Percentiles rank a stretch among this genome's conserved stretches.
Evolutionary conservation across 2,888 invertebrate species (phyloP).

Genomic region (Endomychus coccineus): DNA sequence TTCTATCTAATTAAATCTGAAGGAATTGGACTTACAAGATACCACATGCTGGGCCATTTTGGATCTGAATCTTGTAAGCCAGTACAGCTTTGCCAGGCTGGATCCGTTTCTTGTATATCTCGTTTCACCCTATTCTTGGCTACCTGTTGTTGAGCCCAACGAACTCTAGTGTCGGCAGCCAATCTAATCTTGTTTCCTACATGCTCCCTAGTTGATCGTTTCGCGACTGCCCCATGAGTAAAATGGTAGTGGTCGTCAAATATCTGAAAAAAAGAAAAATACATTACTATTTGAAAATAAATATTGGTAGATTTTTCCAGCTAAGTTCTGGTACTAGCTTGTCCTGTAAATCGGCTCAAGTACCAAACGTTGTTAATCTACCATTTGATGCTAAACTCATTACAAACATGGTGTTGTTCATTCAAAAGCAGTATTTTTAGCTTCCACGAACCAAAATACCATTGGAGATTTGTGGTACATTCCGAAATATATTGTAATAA

Average conservation of each 20-base stretch:
- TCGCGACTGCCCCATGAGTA: slow-evolving; percentile 69
- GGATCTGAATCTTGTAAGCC: slow-evolving; percentile 59
- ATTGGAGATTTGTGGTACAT: too few species aligned
- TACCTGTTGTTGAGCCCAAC: slow-evolving; percentile 77
- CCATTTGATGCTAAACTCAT: too few species aligned
- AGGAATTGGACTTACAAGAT: slow-evolving; percentile 69
- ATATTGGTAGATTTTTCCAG: too few species aligned
- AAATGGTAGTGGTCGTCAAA: slow-evolving; percentile 81
- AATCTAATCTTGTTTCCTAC: slow-evolving; percentile 63
- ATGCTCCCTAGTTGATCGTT: slow-evolving; percentile 68
- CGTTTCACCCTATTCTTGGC: slow-evolving; percentile 74
- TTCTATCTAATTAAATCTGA: slow-evolving; percentile 10
- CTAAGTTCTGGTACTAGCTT: too few species aligned
- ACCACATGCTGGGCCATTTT: slow-evolving; percentile 95
- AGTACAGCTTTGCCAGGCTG: too few species aligned
- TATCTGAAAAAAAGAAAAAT: slow-evolving; percentile 57
- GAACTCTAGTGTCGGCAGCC: slow-evolving; percentile 66
- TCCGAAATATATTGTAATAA: too few species aligned
- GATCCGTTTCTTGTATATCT: slow-evolving; percentile 59
- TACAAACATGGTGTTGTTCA: too few species aligned
- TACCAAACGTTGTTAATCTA: too few species aligned
- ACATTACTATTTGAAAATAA: too few species aligned
- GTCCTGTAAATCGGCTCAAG: too few species aligned
- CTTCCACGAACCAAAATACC: too few species aligned
- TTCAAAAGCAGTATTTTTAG: too few species aligned